These are phyloP conservation scores for Stenopsyche tienmushanensis DNA, from an alignment of 1,140 invertebrate species.

Conservation along the genomic window DNA sequence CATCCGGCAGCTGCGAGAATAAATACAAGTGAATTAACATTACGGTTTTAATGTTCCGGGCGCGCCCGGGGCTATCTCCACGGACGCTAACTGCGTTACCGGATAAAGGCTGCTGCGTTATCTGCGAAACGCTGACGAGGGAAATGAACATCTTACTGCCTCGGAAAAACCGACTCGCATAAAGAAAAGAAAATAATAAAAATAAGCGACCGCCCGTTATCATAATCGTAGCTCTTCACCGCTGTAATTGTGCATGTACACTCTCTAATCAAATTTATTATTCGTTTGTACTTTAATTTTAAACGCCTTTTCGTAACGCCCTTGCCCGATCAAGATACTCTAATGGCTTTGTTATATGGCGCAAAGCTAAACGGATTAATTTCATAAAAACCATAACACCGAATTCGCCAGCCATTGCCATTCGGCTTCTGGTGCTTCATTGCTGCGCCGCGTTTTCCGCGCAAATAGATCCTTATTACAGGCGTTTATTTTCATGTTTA, in stretches of 20 bases:
- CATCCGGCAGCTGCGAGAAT: constrained; percentile 42
- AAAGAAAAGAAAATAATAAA: constrained; percentile 18
- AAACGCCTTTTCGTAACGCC: too few relatives aligned
- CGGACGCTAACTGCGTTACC: constrained; percentile 34
- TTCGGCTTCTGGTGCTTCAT: too few relatives aligned
- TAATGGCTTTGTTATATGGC: too few relatives aligned
- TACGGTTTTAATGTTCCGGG: constrained; percentile 41
- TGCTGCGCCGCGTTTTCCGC: too few relatives aligned
- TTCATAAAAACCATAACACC: too few relatives aligned
- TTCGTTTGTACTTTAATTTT: background rate
- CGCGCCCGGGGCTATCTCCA: constrained; percentile 28
- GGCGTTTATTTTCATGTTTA: too few relatives aligned
- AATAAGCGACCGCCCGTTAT: constrained; percentile 18
- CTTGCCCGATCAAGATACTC: too few relatives aligned
- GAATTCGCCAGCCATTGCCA: too few relatives aligned
- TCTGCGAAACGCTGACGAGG: constrained; percentile 21
- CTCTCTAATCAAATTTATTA: background rate
- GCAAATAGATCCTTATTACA: too few relatives aligned
- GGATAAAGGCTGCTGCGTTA: constrained; percentile 20
- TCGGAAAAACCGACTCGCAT: background rate
- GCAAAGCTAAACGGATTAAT: too few relatives aligned
- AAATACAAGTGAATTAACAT: constrained; percentile 43
- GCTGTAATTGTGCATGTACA: background rate
- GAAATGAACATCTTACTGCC: constrained; percentile 7
- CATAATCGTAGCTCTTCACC: constrained; percentile 9